Evolutionary conservation across 2,113 vertebrate species (phyloP).

Genomic region (Pavo muticus): DNA sequence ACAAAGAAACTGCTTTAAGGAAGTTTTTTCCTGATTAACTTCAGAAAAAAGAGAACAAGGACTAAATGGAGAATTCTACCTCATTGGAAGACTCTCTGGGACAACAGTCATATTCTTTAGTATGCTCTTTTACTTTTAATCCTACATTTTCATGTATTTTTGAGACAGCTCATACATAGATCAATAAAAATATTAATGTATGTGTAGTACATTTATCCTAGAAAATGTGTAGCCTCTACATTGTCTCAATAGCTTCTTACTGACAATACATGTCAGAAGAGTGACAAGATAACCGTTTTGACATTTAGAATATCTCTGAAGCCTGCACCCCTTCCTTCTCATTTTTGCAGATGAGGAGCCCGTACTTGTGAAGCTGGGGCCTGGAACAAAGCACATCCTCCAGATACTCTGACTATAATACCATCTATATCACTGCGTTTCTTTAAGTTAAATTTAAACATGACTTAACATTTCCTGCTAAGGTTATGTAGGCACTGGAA

Average conservation of each 20-base stretch:
- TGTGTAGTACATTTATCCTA: neutral
- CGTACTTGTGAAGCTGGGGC: neutral
- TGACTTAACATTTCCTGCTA: neutral
- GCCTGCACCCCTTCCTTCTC: neutral
- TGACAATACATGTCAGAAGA: neutral
- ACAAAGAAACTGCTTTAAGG: neutral
- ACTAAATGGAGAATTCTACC: neutral
- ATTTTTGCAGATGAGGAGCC: neutral
- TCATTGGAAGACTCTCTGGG: neutral
- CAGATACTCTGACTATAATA: neutral
- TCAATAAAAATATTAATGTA: neutral
- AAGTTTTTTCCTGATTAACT: neutral
- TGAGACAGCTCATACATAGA: neutral
- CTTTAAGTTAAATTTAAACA: neutral
- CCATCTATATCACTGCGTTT: neutral
- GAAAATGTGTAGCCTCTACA: neutral
- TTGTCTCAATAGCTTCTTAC: neutral
- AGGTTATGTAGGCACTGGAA: neutral
- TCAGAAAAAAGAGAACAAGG: neutral
- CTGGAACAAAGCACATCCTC: neutral
- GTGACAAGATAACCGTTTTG: neutral
- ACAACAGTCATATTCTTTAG: neutral
- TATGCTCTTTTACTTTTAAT: neutral
- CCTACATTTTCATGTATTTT: neutral
- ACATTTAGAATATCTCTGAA: neutral